phyloP scores from a whole-genome alignment of 2,888 invertebrate species.

The Apeira syringaria region DNA sequence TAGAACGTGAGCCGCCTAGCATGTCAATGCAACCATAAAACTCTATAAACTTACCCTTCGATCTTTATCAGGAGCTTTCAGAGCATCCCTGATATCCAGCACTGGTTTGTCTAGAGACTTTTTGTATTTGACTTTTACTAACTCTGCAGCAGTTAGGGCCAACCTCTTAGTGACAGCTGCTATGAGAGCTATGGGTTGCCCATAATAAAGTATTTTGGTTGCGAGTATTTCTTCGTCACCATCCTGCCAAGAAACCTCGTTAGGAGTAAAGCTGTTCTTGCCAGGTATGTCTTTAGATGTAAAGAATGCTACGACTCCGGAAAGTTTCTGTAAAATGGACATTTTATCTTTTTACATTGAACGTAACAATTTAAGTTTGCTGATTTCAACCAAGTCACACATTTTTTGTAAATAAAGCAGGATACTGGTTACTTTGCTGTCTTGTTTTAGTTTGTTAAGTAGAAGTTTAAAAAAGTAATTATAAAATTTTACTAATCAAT shows the following conservation, averaged over 20 bases:
- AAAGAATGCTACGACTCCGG: slow-evolving; percentile 86
- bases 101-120: slow-evolving; percentile 67
- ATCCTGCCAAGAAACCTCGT: slow-evolving; percentile 55
- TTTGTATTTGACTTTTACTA: slow-evolving; percentile 82
- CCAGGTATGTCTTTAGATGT: slow-evolving; percentile 89
- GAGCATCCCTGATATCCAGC: slow-evolving; percentile 72
- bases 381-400: no score
- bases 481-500: no score
- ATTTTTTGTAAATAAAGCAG: no score
- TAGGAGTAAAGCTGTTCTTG: slow-evolving; percentile 82
- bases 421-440: no score
- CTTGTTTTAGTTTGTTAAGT: background rate
- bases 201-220: slow-evolving; percentile 83
- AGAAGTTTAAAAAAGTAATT: background rate
- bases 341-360: background rate
- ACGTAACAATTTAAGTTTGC: no score
- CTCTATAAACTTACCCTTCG: slow-evolving; percentile 65
- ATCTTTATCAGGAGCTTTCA: slow-evolving; percentile 69
- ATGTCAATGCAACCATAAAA: no score
- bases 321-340: slow-evolving; percentile 74
- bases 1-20: no score
- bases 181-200: slow-evolving; percentile 90
- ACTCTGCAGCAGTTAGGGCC: slow-evolving; percentile 51
- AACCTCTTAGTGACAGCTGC: slow-evolving; percentile 85
- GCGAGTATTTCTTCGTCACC: slow-evolving; percentile 79